Base-by-base conservation (phyloP, 2,113 vertebrate genomes). In the Perognathus longimembris region DNA sequence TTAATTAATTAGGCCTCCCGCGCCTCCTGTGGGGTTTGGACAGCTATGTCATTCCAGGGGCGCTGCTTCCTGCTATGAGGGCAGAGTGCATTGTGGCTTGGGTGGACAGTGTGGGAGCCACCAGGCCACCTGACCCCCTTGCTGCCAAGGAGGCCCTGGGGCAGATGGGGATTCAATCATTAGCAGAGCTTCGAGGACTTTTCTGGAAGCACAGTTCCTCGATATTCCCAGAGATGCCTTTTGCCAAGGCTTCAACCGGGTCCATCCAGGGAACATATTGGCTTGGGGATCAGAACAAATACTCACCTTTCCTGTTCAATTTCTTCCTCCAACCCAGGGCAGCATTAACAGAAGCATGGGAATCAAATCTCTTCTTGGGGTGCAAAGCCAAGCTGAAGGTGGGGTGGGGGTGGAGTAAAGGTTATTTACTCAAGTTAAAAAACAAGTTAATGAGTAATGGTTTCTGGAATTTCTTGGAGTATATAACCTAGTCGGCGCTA, bases 381-480 rank as follows among this genome's bases (percentile, higher is more conserved):
- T 90, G 45, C 78, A 81, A 79, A 95, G 85, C 77, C 87, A 92
- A 11, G 18, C 1, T 28, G 64, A 40, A 61, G 45, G 45, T 45
- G 10, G 45, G 45, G 45, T 45, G 45, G 45, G 45, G 45, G 45
- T 45, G 10, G 45, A 45, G 45, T 45, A 89, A 82, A 92, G n/a
- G 36, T 92, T 78, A 74, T 95, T 96, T 93, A 95, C 81, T 28
- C 24, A 40, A 93, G 78, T 45, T 64, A 77, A 71, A 93, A 92
- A 77, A 83, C 91, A 92, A 87, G 90, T 95, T 88, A 64, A 93
- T 91, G 92, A 96, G 82, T 90, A 96, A 94, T 95, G 75, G 78
- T 90, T 95, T 96, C 76, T 93, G 78, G 93, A 94, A 95, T 97
- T 94, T 92, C 79, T 96, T 59, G 12, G 90, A 94, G 93, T 92